Evolutionary conservation across 2,888 invertebrate species (phyloP).

Genomic region (Rotaria sp.): DNA sequence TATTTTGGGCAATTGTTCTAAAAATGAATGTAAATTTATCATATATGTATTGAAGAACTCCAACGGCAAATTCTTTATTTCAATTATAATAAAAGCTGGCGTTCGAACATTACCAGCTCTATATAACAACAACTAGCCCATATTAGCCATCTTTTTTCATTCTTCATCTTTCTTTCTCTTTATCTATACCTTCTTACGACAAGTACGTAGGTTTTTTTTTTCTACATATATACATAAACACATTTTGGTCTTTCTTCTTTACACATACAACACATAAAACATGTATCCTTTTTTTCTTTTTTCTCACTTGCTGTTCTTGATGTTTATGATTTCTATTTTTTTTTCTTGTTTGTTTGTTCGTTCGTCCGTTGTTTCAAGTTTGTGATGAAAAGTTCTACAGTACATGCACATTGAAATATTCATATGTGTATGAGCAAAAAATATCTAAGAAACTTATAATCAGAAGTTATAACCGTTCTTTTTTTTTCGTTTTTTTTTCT

Average conservation of each 20-base stretch:
- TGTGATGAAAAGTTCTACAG: slow-evolving; percentile 14
- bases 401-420: not conserved
- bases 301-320: not conserved
- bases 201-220: not conserved
- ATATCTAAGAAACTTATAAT: not conserved
- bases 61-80: slow-evolving; percentile 17
- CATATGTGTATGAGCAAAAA: not conserved
- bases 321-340: slow-evolving; percentile 20
- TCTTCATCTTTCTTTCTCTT: not conserved
- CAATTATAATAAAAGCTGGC: slow-evolving; percentile 5
- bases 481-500: not conserved
- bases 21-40: slow-evolving; percentile 91
- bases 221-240: not conserved
- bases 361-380: slow-evolving; percentile 19
- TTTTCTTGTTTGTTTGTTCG: slow-evolving; percentile 22
- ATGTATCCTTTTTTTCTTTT: not conserved
- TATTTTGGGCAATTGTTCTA: slow-evolving; percentile 82
- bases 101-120: slow-evolving; percentile 1
- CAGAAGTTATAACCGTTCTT: not conserved
- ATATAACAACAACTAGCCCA: not conserved
- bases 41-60: slow-evolving; percentile 68
- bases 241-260: slow-evolving; percentile 23
- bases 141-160: not conserved
- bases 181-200: not conserved
- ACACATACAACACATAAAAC: not conserved